Percentiles rank a stretch among this genome's conserved stretches.
These are phyloP conservation scores for Lamprotornis superbus DNA, from an alignment of 2,113 vertebrate species.

Conservation along the genomic window DNA sequence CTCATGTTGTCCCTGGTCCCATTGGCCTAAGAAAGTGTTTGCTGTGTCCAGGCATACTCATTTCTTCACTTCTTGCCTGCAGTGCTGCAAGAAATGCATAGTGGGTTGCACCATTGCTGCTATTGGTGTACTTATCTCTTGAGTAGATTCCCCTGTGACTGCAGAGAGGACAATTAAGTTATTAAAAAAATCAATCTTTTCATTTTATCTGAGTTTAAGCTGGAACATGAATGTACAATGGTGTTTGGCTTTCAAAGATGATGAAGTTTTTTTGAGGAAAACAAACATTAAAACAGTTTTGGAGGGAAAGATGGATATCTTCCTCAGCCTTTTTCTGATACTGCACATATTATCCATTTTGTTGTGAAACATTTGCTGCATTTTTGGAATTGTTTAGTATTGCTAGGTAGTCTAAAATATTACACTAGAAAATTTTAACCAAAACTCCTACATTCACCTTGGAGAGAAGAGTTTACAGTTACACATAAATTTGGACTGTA, in stretches of 20 bases:
- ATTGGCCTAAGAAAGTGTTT: background rate
- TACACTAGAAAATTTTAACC: background rate
- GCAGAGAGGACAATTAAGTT: background rate
- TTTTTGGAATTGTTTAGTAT: background rate
- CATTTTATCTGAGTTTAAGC: background rate
- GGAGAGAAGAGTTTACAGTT: background rate
- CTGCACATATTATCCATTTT: background rate
- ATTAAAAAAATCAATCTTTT: background rate
- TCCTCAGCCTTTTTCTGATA: background rate
- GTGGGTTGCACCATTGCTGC: background rate
- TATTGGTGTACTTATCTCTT: background rate
- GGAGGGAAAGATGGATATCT: background rate
- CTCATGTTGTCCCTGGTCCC: background rate
- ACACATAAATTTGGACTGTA: background rate
- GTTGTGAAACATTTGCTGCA: background rate
- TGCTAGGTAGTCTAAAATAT: background rate
- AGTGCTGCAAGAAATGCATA: background rate
- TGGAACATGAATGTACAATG: background rate
- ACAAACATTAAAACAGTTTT: background rate
- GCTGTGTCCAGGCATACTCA: background rate
- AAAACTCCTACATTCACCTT: fast-evolving
- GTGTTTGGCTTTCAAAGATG: background rate
- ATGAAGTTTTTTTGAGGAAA: background rate
- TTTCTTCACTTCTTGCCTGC: background rate
- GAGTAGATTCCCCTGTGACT: background rate